phyloP scores from a whole-genome alignment of 2,797 vertebrate species.

The Melopsittacus undulatus region DNA sequence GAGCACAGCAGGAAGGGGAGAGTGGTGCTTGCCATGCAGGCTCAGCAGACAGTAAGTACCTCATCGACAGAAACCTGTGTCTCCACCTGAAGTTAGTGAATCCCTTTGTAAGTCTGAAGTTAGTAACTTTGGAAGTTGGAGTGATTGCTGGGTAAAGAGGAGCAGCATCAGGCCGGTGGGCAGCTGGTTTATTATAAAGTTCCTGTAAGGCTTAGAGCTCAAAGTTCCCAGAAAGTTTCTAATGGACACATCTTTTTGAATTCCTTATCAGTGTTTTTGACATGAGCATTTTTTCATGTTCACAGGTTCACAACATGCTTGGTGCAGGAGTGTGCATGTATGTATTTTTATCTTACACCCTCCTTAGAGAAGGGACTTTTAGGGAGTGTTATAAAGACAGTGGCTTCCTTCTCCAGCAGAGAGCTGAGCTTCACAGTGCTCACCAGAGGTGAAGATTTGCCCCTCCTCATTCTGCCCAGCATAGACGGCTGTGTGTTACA shows the following conservation, averaged over 20 bases:
- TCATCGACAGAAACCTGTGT: neutral
- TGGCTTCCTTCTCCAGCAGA: neutral
- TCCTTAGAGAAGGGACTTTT: neutral
- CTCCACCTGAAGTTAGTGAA: neutral
- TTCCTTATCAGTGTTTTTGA: neutral
- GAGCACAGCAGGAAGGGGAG: neutral
- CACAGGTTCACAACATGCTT: neutral
- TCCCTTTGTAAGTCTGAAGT: neutral
- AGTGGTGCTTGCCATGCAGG: neutral
- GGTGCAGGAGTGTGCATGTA: neutral
- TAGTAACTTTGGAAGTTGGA: neutral
- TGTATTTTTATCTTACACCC: slow-evolving; percentile 36
- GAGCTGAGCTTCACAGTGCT: neutral
- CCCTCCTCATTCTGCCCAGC: neutral
- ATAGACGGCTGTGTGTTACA: neutral
- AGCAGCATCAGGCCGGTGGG: neutral
- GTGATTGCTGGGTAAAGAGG: neutral
- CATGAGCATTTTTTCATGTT: neutral
- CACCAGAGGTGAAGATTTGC: neutral
- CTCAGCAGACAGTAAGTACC: neutral
- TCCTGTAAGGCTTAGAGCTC: neutral
- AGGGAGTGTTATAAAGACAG: neutral
- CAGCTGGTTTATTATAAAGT: neutral
- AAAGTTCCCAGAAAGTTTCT: neutral
- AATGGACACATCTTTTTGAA: neutral